phyloP scores from a whole-genome alignment of 2,797 vertebrate genomes.

The Emydoidea blandingii region DNA sequence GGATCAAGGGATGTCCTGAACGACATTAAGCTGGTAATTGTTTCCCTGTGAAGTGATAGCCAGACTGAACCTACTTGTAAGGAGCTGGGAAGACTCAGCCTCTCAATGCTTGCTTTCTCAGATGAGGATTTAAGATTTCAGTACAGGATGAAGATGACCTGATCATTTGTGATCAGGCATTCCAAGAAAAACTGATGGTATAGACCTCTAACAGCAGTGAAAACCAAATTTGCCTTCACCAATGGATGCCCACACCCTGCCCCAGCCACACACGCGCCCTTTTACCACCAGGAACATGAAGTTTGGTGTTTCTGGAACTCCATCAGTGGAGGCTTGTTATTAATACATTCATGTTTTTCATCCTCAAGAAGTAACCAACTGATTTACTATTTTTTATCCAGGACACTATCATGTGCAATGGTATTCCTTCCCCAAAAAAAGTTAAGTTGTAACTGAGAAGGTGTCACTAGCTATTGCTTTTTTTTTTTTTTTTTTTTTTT shows the following conservation, averaged over 20 bases:
- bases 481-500: not conserved
- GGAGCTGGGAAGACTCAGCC: not conserved
- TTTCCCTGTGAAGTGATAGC: not conserved
- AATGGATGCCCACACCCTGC: rapidly evolving
- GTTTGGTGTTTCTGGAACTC: not conserved
- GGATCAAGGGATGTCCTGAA: not conserved
- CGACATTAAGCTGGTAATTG: not conserved
- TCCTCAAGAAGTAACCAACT: not conserved
- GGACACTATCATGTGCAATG: not conserved
- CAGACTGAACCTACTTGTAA: not conserved
- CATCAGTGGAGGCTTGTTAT: not conserved
- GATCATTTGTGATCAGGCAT: not conserved
- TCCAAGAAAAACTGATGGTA: not conserved
- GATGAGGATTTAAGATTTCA: not conserved
- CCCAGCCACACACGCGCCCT: not conserved
- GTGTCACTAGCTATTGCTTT: not conserved
- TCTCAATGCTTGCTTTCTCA: not conserved
- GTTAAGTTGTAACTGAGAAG: not conserved
- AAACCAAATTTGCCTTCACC: not conserved
- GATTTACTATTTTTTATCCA: not conserved
- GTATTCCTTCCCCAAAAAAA: not conserved
- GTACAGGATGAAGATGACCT: not conserved
- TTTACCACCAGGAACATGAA: not conserved
- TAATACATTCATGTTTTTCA: not conserved
- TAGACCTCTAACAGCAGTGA: not conserved